These are phyloP conservation scores for Xenentodon cancila DNA, from an alignment of 2,797 vertebrate genomes.

Conservation along the genomic window DNA sequence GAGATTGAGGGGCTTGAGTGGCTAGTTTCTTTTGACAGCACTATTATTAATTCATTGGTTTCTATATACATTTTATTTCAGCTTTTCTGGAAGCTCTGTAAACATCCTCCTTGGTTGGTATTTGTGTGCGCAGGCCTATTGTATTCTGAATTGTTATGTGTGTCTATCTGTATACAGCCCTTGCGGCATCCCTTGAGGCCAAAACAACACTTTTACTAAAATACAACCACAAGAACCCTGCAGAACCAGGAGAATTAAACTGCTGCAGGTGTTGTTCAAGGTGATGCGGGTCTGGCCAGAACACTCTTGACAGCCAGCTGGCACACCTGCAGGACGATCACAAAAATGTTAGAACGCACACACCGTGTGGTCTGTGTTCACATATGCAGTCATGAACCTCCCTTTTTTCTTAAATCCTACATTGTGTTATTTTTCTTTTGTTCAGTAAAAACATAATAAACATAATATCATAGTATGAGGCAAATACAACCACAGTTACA, in stretches of 20 bases:
- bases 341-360: not conserved
- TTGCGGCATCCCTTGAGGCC: constrained; percentile 45
- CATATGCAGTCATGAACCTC: not conserved
- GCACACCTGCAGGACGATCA: not conserved
- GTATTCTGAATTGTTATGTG: not conserved
- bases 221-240: constrained; percentile 57
- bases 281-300: constrained; percentile 31
- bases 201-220: constrained; percentile 59
- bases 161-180: constrained; percentile 6
- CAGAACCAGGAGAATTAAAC: constrained; percentile 41
- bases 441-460: no score
- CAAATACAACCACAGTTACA: no score
- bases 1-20: constrained; percentile 35
- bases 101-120: constrained; percentile 12
- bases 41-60: constrained; percentile 67
- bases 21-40: constrained; percentile 42
- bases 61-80: constrained; percentile 61
- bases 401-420: not conserved
- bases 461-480: no score
- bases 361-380: not conserved
- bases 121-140: constrained; percentile 1
- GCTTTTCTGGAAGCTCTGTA: no score
- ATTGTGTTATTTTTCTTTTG: no score
- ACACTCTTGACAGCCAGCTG: constrained; percentile 4
- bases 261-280: constrained; percentile 53